Conservation (phyloP, 37 sponge, comb jelly and placozoan species). For the Axinella damicornis region DNA sequence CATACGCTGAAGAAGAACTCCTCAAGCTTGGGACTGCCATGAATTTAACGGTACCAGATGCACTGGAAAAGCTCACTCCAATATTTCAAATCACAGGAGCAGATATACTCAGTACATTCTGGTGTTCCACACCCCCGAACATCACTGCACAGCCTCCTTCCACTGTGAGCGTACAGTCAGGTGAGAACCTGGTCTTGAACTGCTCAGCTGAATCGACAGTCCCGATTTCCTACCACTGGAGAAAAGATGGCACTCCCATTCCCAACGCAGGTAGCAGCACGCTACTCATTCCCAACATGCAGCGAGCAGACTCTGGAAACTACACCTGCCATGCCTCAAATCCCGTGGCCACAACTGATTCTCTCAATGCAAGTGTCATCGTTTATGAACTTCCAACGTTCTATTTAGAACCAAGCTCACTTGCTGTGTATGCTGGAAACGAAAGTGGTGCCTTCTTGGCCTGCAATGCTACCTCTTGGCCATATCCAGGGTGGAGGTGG, state of each 20-base stretch:
- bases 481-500: constrained; percentile 43
- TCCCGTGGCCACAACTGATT: constrained; percentile 8
- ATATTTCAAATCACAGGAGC: not conserved
- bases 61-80: not conserved
- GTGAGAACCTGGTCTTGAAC: not conserved
- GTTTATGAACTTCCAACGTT: constrained; percentile 31
- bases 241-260: constrained; percentile 9
- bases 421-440: constrained; percentile 15
- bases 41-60: constrained; percentile 10
- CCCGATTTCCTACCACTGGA: constrained; percentile 19
- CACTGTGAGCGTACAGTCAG: not conserved
- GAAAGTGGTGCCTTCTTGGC: constrained; percentile 39
- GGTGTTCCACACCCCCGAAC: constrained; percentile 16
- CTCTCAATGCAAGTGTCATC: constrained; percentile 10
- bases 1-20: not conserved
- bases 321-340: constrained; percentile 33
- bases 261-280: not conserved
- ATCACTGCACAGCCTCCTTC: constrained; percentile 1
- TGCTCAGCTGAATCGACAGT: constrained; percentile 11
- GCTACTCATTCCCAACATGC: constrained; percentile 1
- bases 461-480: constrained; percentile 38
- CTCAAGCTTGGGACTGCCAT: constrained; percentile 5
- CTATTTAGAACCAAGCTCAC: not conserved
- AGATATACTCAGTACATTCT: not conserved
- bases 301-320: constrained; percentile 7